phyloP scores from a whole-genome alignment of 92 coral and sea anemone genomes.

The Pocillopora grandis region DNA sequence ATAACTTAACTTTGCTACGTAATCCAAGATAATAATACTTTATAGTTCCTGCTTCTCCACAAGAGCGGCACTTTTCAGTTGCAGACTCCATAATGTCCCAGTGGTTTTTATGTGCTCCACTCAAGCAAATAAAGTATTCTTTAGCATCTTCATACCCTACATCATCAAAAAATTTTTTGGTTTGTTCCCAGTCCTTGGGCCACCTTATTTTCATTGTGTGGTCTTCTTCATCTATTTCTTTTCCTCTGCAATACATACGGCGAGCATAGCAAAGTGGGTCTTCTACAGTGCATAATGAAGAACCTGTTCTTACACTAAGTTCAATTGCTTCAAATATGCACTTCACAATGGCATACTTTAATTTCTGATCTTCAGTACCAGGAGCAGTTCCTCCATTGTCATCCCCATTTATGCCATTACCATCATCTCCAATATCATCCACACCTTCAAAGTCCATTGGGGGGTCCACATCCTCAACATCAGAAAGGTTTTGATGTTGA shows the following conservation, averaged over 20 bases:
- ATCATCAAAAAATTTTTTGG: constrained; percentile 42
- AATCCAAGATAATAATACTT: constrained; percentile 71
- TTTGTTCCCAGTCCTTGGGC: constrained; percentile 62
- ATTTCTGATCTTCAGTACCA: constrained; percentile 21
- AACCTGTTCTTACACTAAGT: constrained; percentile 44
- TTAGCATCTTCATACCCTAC: constrained; percentile 62
- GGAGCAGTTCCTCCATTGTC: not conserved
- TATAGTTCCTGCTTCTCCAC: constrained; percentile 53
- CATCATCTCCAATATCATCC: not conserved
- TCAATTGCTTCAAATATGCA: constrained; percentile 55
- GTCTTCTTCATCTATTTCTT: constrained; percentile 53
- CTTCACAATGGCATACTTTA: constrained; percentile 49
- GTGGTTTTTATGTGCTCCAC: constrained; percentile 51
- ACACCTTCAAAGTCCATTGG: constrained; percentile 14
- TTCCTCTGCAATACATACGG: constrained; percentile 67
- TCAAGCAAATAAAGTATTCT: constrained; percentile 64
- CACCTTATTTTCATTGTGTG: constrained; percentile 42
- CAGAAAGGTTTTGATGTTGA: not conserved
- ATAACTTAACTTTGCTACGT: constrained; percentile 57
- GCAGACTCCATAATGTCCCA: constrained; percentile 71
- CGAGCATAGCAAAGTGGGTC: constrained; percentile 69
- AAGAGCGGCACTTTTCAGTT: constrained; percentile 51
- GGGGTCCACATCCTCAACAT: not conserved
- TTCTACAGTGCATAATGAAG: constrained; percentile 49
- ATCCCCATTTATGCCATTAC: not conserved